Base-by-base conservation (phyloP, 2,888 invertebrate species). In the Fabriciana adippe region DNA sequence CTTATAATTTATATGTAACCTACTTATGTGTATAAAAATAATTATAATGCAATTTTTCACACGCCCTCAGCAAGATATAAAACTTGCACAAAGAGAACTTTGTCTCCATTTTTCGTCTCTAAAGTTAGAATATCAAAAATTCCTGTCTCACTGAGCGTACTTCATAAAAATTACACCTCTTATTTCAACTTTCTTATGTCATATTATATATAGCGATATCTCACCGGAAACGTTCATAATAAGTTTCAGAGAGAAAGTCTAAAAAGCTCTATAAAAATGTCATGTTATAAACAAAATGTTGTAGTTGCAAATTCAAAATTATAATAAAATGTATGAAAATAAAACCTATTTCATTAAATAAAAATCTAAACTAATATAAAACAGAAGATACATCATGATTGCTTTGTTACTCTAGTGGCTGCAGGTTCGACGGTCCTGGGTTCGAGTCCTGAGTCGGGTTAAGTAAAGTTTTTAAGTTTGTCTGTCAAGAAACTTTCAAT, bases 111-210 rank as follows among this genome's bases (percentile, higher is more conserved):
- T 60, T 60, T 60, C 60, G 48, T 60, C 16, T 60, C 18, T 51
- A 60, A 50, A 51, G 48, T 60, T 31, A 60, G 48, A 60, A 51
- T 60, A 60, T 60, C 60, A 60, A 60, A 60, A 60, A 60, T 60
- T 60, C 60, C 60, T 60, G 16, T 51, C 13, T 26, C 15, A 47
- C n/a, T 59, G 57, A 60, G 60, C 60, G 60, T 14, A 51, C 31
- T 14, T 51, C 51, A 51, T 53, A 48, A 64, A 63, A 50, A 60
- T 60, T 50, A 60, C 60, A 51, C 60, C 35, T 11, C 31, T 35
- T 64, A 55, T 51, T 60, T 60, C 50, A 60, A 60, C 31, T 50
- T 60, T 51, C 60, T 60, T 14, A 16, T 35, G 3, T 11, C 16
- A 35, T 60, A 51, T 48, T 51, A 35, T 60, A 35, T 60, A 50